Conservation (phyloP, 2,797 vertebrate species). For the Anguilla anguilla region DNA sequence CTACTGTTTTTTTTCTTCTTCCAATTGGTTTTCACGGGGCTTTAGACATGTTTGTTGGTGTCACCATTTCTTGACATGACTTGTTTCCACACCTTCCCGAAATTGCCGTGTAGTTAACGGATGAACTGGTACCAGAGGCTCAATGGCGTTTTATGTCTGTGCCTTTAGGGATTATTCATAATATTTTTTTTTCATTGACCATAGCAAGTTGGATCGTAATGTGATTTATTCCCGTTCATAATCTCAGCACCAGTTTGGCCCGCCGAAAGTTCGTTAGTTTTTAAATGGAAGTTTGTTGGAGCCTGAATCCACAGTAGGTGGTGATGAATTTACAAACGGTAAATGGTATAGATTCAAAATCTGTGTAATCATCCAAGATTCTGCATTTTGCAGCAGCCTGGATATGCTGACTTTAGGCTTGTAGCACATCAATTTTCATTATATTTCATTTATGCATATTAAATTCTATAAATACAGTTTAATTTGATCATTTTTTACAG, state of each 20-base stretch:
- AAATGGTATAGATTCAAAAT: not conserved
- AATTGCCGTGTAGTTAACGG: not conserved
- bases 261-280: not conserved
- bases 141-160: not conserved
- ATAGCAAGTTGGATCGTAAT: not conserved
- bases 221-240: not conserved
- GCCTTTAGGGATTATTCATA: not conserved
- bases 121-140: not conserved
- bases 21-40: not conserved
- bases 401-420: not conserved
- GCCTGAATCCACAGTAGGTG: not conserved
- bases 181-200: not conserved
- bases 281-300: not conserved
- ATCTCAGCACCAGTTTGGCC: not conserved
- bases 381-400: not conserved
- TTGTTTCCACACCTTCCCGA: not conserved
- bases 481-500: not conserved
- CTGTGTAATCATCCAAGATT: not conserved
- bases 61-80: not conserved
- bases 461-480: not conserved
- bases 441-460: not conserved
- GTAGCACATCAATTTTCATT: not conserved
- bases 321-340: not conserved
- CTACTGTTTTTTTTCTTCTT: not conserved
- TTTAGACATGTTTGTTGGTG: not conserved